Evolutionary conservation across 2,888 invertebrate genomes (phyloP).

Genomic region (Protophormia terraenovae): DNA sequence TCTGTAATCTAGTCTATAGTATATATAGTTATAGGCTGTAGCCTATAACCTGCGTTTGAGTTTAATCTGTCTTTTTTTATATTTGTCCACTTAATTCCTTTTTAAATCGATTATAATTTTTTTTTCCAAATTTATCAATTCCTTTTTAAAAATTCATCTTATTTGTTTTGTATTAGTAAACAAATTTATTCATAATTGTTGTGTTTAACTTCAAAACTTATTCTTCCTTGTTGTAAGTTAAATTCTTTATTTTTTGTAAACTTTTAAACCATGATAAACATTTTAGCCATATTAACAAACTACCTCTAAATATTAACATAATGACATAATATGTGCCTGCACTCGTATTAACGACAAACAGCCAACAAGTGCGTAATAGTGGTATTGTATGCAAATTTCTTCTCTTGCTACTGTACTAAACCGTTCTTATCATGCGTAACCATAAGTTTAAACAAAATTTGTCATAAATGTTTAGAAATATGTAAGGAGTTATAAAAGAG

Average conservation of each 20-base stretch:
- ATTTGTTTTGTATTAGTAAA: not conserved
- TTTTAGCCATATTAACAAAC: conserved; percentile 5
- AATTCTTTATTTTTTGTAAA: not conserved
- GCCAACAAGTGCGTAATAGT: conserved; percentile 57
- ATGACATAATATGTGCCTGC: conserved; percentile 63
- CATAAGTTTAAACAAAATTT: conserved; percentile 27
- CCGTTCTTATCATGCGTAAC: conserved; percentile 58
- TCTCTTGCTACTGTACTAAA: not conserved
- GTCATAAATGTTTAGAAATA: conserved; percentile 53
- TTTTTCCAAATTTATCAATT: not conserved
- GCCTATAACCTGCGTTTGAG: no score
- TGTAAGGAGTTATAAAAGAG: not conserved
- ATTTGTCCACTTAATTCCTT: no score
- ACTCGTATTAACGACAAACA: conserved; percentile 1
- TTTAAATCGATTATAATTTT: not conserved
- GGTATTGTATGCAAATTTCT: conserved; percentile 61
- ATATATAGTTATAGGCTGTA: no score
- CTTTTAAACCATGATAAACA: conserved; percentile 35
- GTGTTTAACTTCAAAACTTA: conserved; percentile 16
- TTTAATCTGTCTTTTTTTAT: no score
- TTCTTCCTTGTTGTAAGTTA: conserved; percentile 13
- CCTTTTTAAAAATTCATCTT: not conserved
- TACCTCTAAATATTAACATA: conserved; percentile 54
- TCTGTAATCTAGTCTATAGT: no score
- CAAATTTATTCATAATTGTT: conserved; percentile 45